Percentiles rank a stretch among this genome's conserved stretches.
Evolutionary conservation across 2,888 invertebrate genomes (phyloP).

Genomic region (Axea sp.): DNA sequence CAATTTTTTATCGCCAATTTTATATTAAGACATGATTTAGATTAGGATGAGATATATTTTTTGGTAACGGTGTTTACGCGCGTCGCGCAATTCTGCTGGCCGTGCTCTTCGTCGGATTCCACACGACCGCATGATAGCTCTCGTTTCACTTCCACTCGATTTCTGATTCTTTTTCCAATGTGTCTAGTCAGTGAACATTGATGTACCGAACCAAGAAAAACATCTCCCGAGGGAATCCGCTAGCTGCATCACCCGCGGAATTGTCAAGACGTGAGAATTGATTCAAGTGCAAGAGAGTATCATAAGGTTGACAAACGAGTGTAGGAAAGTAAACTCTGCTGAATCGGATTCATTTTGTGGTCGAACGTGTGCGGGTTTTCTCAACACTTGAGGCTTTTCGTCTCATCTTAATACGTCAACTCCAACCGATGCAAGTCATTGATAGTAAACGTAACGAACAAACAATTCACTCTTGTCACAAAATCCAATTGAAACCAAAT

Average conservation of each 20-base stretch:
- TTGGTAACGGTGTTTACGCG: constrained; percentile 45
- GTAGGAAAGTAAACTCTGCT: constrained; percentile 2
- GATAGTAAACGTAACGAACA: constrained; percentile 28
- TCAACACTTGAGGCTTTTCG: neutral
- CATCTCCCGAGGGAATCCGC: neutral
- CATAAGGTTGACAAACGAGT: constrained; percentile 40
- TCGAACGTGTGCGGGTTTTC: no score
- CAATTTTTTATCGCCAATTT: constrained; percentile 51
- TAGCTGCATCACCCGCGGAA: constrained; percentile 9
- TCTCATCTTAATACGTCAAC: constrained; percentile 14
- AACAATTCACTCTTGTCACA: neutral
- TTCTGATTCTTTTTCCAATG: no score
- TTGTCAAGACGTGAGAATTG: constrained; percentile 14
- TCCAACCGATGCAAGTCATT: constrained; percentile 16
- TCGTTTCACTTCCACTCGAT: no score
- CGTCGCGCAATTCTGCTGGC: constrained; percentile 5
- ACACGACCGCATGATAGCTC: no score
- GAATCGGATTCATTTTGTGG: no score
- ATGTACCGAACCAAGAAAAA: constrained; percentile 2
- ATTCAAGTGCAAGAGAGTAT: constrained; percentile 44
- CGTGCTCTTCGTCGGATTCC: constrained; percentile 1
- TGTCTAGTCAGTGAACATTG: constrained; percentile 42
- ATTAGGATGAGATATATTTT: constrained; percentile 52
- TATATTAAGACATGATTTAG: constrained; percentile 53
- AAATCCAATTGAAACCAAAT: no score